Conservation (phyloP, 2,888 invertebrate genomes). For the Agrotis exclamationis region DNA sequence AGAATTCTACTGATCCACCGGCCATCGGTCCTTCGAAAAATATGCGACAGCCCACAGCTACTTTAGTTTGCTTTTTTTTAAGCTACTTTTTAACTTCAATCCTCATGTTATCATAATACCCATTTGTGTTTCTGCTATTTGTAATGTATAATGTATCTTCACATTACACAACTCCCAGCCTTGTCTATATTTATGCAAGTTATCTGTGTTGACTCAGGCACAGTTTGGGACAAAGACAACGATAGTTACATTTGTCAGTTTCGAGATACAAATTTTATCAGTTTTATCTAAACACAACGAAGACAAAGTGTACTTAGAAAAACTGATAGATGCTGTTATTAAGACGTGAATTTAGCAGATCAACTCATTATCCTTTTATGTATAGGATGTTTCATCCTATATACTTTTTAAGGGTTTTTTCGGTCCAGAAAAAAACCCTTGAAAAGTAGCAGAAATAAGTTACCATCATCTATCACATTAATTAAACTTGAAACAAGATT, state of each 20-base stretch:
- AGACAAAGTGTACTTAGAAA: constrained; percentile 19
- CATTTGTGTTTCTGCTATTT: constrained; percentile 9
- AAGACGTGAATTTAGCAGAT: background rate
- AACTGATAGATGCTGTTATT: constrained; percentile 29
- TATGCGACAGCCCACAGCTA: no score
- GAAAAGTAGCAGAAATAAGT: background rate
- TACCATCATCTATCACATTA: no score
- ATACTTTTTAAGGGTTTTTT: no score
- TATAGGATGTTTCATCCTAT: no score
- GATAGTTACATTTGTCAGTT: constrained; percentile 14
- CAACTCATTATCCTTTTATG: background rate
- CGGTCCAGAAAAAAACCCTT: no score
- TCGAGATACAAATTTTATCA: constrained; percentile 31
- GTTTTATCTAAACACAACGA: constrained; percentile 43
- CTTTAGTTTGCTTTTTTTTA: no score
- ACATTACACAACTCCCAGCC: constrained; percentile 10
- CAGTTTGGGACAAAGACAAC: constrained; percentile 24
- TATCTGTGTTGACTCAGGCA: constrained; percentile 32
- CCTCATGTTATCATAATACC: no score
- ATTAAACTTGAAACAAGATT: no score
- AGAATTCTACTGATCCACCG: no score
- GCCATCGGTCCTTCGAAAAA: no score
- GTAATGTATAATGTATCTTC: constrained; percentile 10
- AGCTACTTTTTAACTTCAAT: no score
- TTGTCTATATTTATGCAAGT: constrained; percentile 20